These are phyloP conservation scores for Aporophyla nigra DNA, from an alignment of 2,888 invertebrate genomes.

Conservation along the genomic window DNA sequence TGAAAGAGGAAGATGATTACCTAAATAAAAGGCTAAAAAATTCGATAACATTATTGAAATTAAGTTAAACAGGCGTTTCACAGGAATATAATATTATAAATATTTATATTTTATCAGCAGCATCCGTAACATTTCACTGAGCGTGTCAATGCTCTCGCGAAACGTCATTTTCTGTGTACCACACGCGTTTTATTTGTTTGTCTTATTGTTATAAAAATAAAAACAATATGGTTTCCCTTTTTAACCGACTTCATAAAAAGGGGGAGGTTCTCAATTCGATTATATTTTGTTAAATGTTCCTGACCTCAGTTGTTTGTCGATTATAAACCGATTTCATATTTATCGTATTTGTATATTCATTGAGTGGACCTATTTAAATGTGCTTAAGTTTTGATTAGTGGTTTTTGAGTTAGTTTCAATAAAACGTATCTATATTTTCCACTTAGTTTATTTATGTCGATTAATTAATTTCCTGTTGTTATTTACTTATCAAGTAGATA, in stretches of 20 bases:
- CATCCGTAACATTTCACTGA: constrained; percentile 64
- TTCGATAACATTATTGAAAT: constrained; percentile 12
- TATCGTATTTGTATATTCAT: no score
- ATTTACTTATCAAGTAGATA: no score
- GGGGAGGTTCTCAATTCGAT: no score
- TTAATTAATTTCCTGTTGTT: no score
- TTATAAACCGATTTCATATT: no score
- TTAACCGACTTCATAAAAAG: neutral
- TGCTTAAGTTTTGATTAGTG: no score
- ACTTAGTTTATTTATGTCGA: no score
- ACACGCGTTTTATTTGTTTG: neutral
- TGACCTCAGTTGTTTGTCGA: no score
- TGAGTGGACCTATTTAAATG: no score
- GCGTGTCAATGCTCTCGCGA: constrained; percentile 62
- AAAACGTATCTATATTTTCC: no score
- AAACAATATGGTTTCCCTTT: neutral
- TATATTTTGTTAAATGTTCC: no score
- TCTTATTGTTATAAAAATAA: neutral
- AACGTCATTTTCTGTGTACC: constrained; percentile 40
- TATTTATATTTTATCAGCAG: constrained; percentile 55
- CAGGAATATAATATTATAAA: constrained; percentile 34
- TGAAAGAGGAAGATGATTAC: constrained; percentile 7
- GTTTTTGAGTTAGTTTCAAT: no score
- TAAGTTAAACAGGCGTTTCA: constrained; percentile 12
- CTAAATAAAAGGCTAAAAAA: constrained; percentile 33